These are phyloP conservation scores for Orthosia cruda DNA, from an alignment of 2,888 invertebrate species.

Conservation along the genomic window DNA sequence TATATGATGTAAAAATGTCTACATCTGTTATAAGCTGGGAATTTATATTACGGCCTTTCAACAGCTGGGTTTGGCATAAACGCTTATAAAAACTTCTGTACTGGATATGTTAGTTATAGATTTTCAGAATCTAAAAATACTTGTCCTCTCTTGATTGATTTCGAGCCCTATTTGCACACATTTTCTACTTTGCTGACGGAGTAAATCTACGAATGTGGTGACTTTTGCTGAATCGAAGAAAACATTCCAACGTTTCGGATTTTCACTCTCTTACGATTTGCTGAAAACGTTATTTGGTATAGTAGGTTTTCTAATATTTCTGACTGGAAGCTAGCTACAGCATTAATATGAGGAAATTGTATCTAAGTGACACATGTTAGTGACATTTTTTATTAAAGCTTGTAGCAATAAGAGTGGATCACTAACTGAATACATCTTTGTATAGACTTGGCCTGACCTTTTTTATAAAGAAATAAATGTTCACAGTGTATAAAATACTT, in stretches of 20 bases:
- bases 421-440: no score
- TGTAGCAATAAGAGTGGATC: not conserved
- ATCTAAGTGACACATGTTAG: conserved; percentile 1
- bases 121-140: not conserved
- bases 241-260: not conserved
- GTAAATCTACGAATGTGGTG: conserved; percentile 7
- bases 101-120: not conserved
- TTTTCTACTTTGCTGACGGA: conserved; percentile 6
- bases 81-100: not conserved
- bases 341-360: not conserved
- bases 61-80: conserved; percentile 7
- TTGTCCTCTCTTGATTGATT: not conserved
- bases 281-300: not conserved
- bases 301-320: not conserved
- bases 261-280: not conserved
- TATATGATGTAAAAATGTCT: conserved; percentile 28
- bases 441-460: not conserved
- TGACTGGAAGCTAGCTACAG: not conserved
- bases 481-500: no score
- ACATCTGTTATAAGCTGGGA: conserved; percentile 15
- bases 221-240: conserved; percentile 8
- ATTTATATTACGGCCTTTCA: not conserved
- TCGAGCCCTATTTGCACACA: conserved; percentile 2
- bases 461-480: no score
- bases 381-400: conserved; percentile 2